A percentile compares a stretch with the other conserved stretches of the same genome.
Conservation (phyloP, 2,797 vertebrate species). For the Cirrhinus mrigala region DNA sequence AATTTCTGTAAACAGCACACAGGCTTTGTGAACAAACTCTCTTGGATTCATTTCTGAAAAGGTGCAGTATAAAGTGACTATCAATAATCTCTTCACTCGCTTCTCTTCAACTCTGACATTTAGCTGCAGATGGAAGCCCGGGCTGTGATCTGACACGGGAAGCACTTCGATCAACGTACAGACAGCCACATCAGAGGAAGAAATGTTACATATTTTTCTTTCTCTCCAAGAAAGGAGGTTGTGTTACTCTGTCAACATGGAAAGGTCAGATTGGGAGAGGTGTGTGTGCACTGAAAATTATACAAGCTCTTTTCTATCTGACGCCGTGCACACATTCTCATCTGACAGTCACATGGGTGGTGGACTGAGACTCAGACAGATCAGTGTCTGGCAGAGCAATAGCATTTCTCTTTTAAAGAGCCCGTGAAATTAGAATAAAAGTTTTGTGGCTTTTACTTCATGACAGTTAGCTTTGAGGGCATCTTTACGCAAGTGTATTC, state of each 20-base stretch:
- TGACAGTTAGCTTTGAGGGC: not conserved
- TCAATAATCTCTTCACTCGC: not conserved
- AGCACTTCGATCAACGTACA: not conserved
- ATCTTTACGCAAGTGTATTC: not conserved
- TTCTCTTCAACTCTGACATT: slow-evolving; percentile 42
- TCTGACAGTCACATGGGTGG: slow-evolving; percentile 49
- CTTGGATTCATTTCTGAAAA: not conserved
- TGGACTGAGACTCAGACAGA: not conserved
- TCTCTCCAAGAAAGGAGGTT: slow-evolving; percentile 13
- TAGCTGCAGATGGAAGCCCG: slow-evolving; percentile 16
- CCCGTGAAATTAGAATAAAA: not conserved
- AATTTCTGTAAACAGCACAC: not conserved
- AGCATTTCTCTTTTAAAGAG: slow-evolving; percentile 6
- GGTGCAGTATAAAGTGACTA: not conserved
- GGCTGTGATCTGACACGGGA: not conserved
- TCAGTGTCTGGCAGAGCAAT: slow-evolving; percentile 14
- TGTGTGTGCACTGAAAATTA: slow-evolving; percentile 33
- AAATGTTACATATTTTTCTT: slow-evolving; percentile 15
- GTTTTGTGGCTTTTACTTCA: not conserved
- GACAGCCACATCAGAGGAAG: slow-evolving; percentile 9
- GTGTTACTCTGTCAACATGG: not conserved
- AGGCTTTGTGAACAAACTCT: slow-evolving; percentile 1
- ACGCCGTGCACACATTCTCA: slow-evolving; percentile 21
- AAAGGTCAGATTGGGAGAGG: slow-evolving; percentile 31
- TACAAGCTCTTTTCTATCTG: slow-evolving; percentile 26